phyloP scores from a whole-genome alignment of 2,797 vertebrate genomes.

The Pseudotriccus pelzelni region DNA sequence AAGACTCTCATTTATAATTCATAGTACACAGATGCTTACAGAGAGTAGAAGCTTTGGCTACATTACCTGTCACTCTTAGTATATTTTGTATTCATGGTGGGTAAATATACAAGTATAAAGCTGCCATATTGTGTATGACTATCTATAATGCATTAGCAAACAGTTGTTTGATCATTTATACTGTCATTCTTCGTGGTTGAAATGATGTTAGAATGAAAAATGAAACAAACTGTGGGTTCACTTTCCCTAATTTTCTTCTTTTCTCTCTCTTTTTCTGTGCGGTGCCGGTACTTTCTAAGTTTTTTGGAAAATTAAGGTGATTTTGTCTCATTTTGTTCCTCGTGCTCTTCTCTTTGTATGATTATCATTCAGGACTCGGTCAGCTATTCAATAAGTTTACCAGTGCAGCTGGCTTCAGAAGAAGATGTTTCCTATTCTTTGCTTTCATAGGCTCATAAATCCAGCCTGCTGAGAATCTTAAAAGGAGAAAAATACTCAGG shows the following conservation, averaged over 20 bases:
- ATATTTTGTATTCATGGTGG: slow-evolving; percentile 62
- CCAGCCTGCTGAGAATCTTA: slow-evolving; percentile 49
- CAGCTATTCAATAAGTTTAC: slow-evolving; percentile 39
- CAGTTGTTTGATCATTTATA: slow-evolving; percentile 68
- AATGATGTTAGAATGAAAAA: slow-evolving; percentile 48
- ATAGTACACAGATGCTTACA: slow-evolving; percentile 72
- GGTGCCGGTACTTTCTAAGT: neutral
- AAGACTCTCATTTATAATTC: slow-evolving; percentile 75
- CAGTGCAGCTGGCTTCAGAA: slow-evolving; percentile 18
- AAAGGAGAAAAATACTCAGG: slow-evolving; percentile 33
- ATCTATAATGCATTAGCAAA: slow-evolving; percentile 67
- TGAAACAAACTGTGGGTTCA: slow-evolving; percentile 24
- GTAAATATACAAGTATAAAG: slow-evolving; percentile 68
- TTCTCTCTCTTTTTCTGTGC: neutral
- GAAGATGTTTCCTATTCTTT: slow-evolving; percentile 45
- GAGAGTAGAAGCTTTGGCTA: slow-evolving; percentile 60
- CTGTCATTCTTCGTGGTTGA: slow-evolving; percentile 48
- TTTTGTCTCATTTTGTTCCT: neutral
- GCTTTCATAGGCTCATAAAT: slow-evolving; percentile 55
- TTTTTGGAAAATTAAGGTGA: neutral
- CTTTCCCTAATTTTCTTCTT: neutral
- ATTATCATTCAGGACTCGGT: neutral
- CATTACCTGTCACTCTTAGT: slow-evolving; percentile 72
- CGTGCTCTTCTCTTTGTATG: neutral
- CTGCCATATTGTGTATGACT: slow-evolving; percentile 63